phyloP scores from a whole-genome alignment of 2,797 vertebrate species.

The Phalanger gymnotis region DNA sequence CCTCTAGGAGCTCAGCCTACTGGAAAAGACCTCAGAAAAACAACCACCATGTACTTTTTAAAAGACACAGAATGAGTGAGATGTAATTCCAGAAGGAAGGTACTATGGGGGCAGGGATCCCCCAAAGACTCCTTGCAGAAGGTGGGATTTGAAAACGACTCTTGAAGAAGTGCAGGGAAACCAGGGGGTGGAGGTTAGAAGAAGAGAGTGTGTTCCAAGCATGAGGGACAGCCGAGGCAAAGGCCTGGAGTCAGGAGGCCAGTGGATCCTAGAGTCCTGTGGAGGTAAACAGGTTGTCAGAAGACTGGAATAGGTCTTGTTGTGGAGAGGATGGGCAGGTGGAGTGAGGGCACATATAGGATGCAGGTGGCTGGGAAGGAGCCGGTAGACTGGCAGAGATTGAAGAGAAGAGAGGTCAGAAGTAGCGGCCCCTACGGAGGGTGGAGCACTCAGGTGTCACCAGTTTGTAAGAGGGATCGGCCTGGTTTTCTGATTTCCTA shows the following conservation, averaged over 20 bases:
- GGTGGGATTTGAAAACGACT: background rate
- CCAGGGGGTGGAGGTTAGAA: background rate
- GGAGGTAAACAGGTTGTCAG: background rate
- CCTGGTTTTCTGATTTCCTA: background rate
- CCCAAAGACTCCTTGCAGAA: background rate
- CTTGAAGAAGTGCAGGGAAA: background rate
- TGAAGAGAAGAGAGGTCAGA: background rate
- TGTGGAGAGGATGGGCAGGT: background rate
- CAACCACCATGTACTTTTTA: background rate
- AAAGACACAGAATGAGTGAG: background rate
- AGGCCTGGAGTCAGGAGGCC: background rate
- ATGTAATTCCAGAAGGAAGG: background rate
- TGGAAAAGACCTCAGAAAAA: background rate
- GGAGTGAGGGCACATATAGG: background rate
- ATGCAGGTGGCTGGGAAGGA: too few relatives aligned
- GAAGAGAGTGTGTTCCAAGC: background rate
- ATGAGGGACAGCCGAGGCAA: background rate
- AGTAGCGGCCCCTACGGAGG: background rate
- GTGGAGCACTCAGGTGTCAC: background rate
- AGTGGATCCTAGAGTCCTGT: background rate
- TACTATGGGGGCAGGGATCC: background rate
- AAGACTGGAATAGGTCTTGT: background rate
- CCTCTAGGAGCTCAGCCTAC: background rate
- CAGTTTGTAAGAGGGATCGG: too few relatives aligned
- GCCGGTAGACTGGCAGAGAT: background rate